Evolutionary conservation across 2,888 invertebrate genomes (phyloP), one percentile per base, ranked within the genome.

Genomic region (Sarcophaga rosellei): DNA sequence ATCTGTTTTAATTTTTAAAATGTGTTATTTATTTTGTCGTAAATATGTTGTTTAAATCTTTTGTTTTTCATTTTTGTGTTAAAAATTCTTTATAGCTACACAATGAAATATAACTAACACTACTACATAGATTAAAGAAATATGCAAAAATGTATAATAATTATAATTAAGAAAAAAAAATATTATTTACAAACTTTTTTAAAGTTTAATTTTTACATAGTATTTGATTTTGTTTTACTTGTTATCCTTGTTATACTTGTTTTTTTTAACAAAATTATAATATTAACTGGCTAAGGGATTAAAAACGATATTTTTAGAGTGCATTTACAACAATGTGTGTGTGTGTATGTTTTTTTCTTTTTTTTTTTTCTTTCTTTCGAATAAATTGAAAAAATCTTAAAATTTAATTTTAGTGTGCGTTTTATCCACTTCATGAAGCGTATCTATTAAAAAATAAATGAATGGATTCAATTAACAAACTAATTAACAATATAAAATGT

Each of bases 161-260:
- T 76, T 75, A 57, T 75, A 53, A 80, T 77, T 81, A 69, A 53
- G 75, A 72, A 76, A 62, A 81, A 81, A 45, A 35, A 68, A 76
- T n/a, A 61, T 62, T 84, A 81, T 84, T 66, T 84, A 87, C 85
- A 85, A 79, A 87, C 87, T 84, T 87, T 84, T 82, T 47, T 66
- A 86, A 83, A 85, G 76, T 85, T 79, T 62, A 2, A 80, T 63
- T 76, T 86, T 76, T 84, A 84, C 74, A 81, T 74, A 86, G 25
- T 76, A 59, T 8, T 75, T 62, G 23, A 25, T 21, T 66, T 53
- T 57, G 15, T n/a, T 57, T 57, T 21, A 21, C 10, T 61, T 21
- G 10, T n/a, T 61, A 17, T 21, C 0, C 21, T 61, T 61, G 35
- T 68, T 10, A 66, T 80, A 61, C 15, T 47, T 25, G 15, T 23